These are phyloP conservation scores for Connochaetes taurinus DNA, from an alignment of 2,113 vertebrate species.

Conservation along the genomic window DNA sequence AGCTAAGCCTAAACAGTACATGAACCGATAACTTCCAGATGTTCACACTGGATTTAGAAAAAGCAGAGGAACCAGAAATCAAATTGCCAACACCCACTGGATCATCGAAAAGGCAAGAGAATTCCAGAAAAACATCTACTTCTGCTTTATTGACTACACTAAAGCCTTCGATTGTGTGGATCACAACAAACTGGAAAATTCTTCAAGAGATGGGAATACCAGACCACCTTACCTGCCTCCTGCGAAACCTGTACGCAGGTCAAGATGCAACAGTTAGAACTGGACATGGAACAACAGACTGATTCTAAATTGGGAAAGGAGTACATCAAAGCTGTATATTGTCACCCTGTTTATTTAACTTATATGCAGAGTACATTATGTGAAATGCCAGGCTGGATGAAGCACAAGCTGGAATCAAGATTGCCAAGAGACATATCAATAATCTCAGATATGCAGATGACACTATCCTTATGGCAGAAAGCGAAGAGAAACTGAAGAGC, in stretches of 20 bases:
- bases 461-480: not conserved
- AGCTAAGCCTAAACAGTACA: not conserved
- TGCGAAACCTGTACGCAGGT: fast-evolving
- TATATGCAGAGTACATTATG: not conserved
- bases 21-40: not conserved
- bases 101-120: not conserved
- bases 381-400: not conserved
- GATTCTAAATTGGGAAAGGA: not conserved
- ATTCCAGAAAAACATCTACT: not conserved
- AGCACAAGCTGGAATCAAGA: not conserved
- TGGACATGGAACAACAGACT: not conserved
- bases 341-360: not conserved
- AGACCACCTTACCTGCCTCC: not conserved
- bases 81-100: not conserved
- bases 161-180: not conserved
- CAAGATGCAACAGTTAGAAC: not conserved
- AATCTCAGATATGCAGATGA: not conserved
- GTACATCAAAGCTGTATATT: not conserved
- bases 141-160: not conserved
- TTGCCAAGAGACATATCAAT: not conserved
- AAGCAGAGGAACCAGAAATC: not conserved
- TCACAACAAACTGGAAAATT: not conserved
- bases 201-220: not conserved
- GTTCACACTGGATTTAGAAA: not conserved
- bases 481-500: not conserved